Evolutionary conservation across 1,140 invertebrate genomes (phyloP).

Genomic region (Caenorhabditis inopinata): DNA sequence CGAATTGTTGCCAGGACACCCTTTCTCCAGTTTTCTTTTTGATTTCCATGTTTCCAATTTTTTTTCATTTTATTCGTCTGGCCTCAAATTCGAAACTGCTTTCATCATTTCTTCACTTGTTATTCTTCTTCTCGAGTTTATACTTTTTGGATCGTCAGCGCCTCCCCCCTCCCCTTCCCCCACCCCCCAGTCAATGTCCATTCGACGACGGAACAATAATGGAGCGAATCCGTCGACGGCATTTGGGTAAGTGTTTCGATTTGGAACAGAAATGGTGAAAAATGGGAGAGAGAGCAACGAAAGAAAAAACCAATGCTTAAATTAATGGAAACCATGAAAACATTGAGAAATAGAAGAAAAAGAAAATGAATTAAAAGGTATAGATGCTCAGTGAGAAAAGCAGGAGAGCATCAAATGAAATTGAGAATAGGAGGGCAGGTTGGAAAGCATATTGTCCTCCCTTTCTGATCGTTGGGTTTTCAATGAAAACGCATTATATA

Average conservation of each 20-base stretch:
- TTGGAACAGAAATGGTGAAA: no score
- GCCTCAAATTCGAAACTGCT: not conserved
- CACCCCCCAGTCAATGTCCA: conserved; percentile 14
- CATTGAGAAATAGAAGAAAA: not conserved
- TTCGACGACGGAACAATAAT: conserved; percentile 23
- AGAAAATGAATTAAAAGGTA: not conserved
- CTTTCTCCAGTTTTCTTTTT: conserved; percentile 8
- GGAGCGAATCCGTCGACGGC: conserved; percentile 16
- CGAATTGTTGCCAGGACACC: conserved; percentile 30
- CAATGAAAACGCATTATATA: not conserved
- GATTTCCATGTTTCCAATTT: conserved; percentile 16
- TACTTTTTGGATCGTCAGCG: conserved; percentile 9
- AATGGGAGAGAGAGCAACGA: not conserved
- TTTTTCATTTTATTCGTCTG: not conserved
- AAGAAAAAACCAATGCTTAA: not conserved
- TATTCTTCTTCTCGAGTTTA: not conserved
- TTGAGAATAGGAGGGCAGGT: conserved; percentile 22
- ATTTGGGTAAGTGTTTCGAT: conserved; percentile 30
- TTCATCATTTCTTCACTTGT: not conserved
- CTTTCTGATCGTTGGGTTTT: not conserved
- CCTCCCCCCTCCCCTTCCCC: no score
- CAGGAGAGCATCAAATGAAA: not conserved
- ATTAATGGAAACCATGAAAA: not conserved
- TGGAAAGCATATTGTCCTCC: not conserved
- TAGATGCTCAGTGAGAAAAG: not conserved